Base-by-base conservation (phyloP, 2,797 vertebrate genomes). In the Astyanax mexicanus region DNA sequence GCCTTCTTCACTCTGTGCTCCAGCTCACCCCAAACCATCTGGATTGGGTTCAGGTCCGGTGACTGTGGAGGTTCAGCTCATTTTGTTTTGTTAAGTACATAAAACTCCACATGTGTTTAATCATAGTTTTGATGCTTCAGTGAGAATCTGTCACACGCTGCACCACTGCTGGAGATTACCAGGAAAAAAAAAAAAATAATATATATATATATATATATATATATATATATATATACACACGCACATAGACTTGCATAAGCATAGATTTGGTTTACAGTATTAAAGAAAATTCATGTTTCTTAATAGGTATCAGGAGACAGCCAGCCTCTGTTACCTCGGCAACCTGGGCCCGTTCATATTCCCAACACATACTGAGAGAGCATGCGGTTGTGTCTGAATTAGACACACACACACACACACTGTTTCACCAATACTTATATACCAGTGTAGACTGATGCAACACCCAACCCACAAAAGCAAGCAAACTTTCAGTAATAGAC, bases 261-360 rank as follows among this genome's bases (percentile, higher is more conserved):
- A 64, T 54, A 21, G 42, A 9, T 78, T 32, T 32, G 29, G 29
- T 32, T 32, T 32, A 87, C 86, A 86, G 86, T 88, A 35, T 62
- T 58, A 42, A 37, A 64, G 38, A 73, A 70, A 80, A 58, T 21
- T 2, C 87, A 88, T 90, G 87, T 89, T 89, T 90, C 88, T 89
- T 92, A 91, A 90, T 90, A 86, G 89, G 89, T 86, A 85, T 84
- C 84, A 83, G 85, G 90, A 78, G 57, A 88, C 88, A 66, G 12
- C 38, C 19, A 89, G 88, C 89, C 88, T 91, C 84, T 92, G 92
- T 94, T 92, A 90, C 92, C 91, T 92, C 92, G 90, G 91, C 91
- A 93, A 92, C 93, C 60, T 19, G 83, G 81, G 87, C 64, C 80
- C 84, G 90, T 92, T 91, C 85, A 81, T 89, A 92, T 93, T 93